Evolutionary conservation across 1,140 invertebrate species (phyloP), one percentile per base, ranked within the genome.

Genomic region (Lordiphosa clarofinis): DNA sequence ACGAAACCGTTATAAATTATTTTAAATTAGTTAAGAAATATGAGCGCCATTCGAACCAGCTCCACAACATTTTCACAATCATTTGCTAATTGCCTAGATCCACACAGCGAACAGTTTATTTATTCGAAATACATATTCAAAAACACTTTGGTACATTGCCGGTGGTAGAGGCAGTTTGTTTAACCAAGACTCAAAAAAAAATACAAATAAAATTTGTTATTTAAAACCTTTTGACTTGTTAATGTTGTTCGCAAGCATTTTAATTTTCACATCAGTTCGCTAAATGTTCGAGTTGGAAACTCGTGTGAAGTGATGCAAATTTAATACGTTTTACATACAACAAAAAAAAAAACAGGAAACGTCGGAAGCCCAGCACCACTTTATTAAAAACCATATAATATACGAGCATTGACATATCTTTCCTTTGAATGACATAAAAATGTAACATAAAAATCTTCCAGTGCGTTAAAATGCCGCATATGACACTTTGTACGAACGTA

Each of bases 1-100:
- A 43, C 66, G 56, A 57, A 78, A 57, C 68, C 72, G 59, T 78
- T 78, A 78, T 84, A 82, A 82, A 82, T 78, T 78, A 78, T 78
- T 78, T 82, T 76, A 69, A 82, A 86, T 82, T 84, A 84, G 68
- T 40, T 43, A 59, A 58, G 56, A 72, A 67, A 61, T 84, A 84
- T 76, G 58, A 74, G 67, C 58, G 67, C 71, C 71, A 71, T 50
- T 59, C 15, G 9, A 11, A 21, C 12, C 7, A 21, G 31, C 55
- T 24, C 12, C 15, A 54, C 35, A 24, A 31, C 24, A 10, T 42
- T 15, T 49, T 37, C 39, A 63, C 49, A 47, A 37, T 52, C 35
- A 33, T 36, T 56, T 12, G 11, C 48, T 64, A 53, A 64, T 58
- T 64, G 59, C 38, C 33, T 58, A 49, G 40, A 24, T 35, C 12